Base-by-base conservation (phyloP, 1,140 invertebrate genomes). In the Drosophila carrolli region DNA sequence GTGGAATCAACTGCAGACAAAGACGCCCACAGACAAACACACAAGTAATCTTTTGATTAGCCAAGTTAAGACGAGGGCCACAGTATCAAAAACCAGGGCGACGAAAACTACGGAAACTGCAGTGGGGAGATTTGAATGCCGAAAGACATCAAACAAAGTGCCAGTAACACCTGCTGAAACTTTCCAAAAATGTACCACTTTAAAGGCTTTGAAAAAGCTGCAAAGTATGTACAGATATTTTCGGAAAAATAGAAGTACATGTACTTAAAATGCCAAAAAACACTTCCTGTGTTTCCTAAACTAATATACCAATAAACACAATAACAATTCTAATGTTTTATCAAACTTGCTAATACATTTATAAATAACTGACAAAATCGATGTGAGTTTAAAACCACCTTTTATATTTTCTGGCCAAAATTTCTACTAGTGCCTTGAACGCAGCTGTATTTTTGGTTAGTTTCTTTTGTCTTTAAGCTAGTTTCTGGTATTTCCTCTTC, bases 31-130 rank as follows among this genome's bases (percentile, higher is more conserved):
- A 32, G 6, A 46, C 40, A 38, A 23, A 70, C 8, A 37, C 35
- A 40, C 29, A 29, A 50, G 56, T 72, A 58, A 71, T 57, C 66
- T 71, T 58, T 48, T 71, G 68, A 71, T 72, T 72, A 58, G 68
- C 68, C 67, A 72, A 71, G 53, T 58, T 58, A 58, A 58, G 41
- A 46, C 35, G 46, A 35, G 41, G 37, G 63, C 48, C 40, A 50
- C 58, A 46, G 46, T 29, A 29, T 27, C 1, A 14, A 50, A 29
- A 41, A 14, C 53, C 56, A 32, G 7, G 48, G 50, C 37, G 57
- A 62, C 38, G 14, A 16, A 32, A 47, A 66, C 43, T 65, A 40
- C 9, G 46, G 57, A 14, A 48, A 40, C 62, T 11, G 19, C 43
- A 8, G 38, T n/a, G 13, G 23, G 27, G 40, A 35, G 62, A 41